Evolutionary conservation across 92 coral and sea anemone genomes (phyloP), one percentile per base, ranked within the genome.

Genomic region (Parazoanthus darwini): DNA sequence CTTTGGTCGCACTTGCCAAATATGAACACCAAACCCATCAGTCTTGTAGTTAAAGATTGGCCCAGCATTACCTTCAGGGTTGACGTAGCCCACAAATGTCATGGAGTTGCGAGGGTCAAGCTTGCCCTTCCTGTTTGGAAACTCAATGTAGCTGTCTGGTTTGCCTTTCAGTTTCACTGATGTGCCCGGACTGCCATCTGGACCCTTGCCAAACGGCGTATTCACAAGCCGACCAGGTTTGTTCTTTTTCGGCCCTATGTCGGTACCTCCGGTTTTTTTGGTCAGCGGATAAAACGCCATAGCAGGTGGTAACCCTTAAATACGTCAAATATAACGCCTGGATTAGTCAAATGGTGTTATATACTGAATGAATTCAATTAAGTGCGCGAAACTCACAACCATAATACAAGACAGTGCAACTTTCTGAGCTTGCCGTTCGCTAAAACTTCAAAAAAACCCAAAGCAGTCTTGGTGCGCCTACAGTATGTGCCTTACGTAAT

Each of bases 1-100:
- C 80, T 90, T 91, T 37, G 93, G 94, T 48, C 96, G 92, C 7
- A 86, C 90, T 93, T 93, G 88, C 98, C 96, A 95, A 74, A 95
- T 44, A 91, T 93, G 96, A 23, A 95, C 96, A 42, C 96, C 96
- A 87, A 91, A 95, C n/a, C 96, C 98, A 50, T 90, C 88, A 39
- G 89, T 92, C 78, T 93, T 95, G 93, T 91, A 95, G 85, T 95
- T 93, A 79, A 95, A 95, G 81, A 94, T 90, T 14, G 96, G 96
- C n/a, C 96, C 96, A 50, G 91, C 88, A 3, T 25, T 78, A 22
- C 90, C 78, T 26, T 92, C 92, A 25, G 96, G 96, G 78, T 85
- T 90, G 13, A 94, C 90, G 56, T 88, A 94, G 9, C 91, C 93
- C 4, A 92, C 91, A 14, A 94, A 87, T 3, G 96, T 94, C 63